Conservation (phyloP, 2,113 vertebrate species). For the Perccottus glenii region DNA sequence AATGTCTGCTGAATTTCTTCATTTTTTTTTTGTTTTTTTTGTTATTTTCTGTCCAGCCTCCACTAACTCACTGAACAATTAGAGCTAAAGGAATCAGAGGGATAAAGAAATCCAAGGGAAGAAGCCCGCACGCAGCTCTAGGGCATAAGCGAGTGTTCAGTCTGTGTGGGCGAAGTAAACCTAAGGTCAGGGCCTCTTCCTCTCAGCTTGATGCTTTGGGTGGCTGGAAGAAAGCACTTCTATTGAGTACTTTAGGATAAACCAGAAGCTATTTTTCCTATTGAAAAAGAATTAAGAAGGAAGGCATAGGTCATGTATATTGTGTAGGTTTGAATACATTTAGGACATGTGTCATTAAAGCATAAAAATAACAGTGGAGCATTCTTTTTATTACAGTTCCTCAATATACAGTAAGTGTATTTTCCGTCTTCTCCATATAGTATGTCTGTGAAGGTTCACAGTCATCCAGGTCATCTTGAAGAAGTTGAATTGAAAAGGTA, state of each 20-base stretch:
- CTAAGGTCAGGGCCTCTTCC: conserved; percentile 54
- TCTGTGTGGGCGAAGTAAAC: conserved; percentile 49
- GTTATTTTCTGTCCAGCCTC: conserved; percentile 27
- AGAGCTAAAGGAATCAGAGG: conserved; percentile 41
- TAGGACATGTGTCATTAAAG: no score
- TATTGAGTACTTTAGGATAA: conserved; percentile 48
- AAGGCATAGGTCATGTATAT: conserved; percentile 54
- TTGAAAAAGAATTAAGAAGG: conserved; percentile 50
- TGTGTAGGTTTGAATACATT: conserved; percentile 7
- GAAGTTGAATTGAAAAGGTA: no score
- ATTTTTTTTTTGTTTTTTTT: conserved; percentile 11
- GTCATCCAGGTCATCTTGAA: no score
- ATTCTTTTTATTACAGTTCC: no score
- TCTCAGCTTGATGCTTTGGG: conserved; percentile 44
- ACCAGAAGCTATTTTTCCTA: conserved; percentile 52
- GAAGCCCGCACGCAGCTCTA: conserved; percentile 27
- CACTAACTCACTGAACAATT: conserved; percentile 51
- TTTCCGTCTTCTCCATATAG: no score
- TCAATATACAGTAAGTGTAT: no score
- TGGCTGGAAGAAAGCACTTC: conserved; percentile 43
- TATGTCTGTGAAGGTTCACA: no score
- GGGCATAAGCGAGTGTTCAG: conserved; percentile 31
- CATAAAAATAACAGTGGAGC: no score
- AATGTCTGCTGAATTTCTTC: conserved; percentile 45
- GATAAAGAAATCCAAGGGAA: conserved; percentile 44